Evolutionary conservation across 2,888 invertebrate species (phyloP), one percentile per base, ranked within the genome.

Genomic region (Drosophila quinaria): DNA sequence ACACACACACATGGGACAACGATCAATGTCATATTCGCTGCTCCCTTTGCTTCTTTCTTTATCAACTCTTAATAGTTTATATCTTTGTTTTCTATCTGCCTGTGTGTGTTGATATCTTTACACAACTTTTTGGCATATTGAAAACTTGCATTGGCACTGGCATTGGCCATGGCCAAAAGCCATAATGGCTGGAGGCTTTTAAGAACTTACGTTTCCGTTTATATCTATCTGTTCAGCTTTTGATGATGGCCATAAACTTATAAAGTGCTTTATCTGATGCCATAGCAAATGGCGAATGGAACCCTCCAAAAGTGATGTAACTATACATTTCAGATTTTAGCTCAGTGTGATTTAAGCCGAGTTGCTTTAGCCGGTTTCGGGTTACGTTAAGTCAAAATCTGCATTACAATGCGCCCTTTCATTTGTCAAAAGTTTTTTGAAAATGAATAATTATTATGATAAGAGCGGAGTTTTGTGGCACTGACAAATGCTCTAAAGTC

Each of bases 31-130:
- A 87, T 87, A 41, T 15, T 22, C 66, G 35, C 52, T 31, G 39
- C 8, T 29, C 29, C 25, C 50, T 37, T n/a, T 29, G 31, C 11
- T 9, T 4, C 19, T 37, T 66, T 81, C 74, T 80, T 89, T 87
- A 87, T 85, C 89, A 80, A 71, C 80, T 88, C 72, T 47, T 58
- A 72, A 85, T 89, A 89, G 86, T 87, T 86, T 78, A 85, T 89
- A 84, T 86, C 87, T 89, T 66, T 70, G 77, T 88, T 74, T 76
- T 67, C 77, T 70, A 80, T 85, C 83, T 75, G 25, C 19, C 39
- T 37, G 35, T 67, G 52, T 44, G 56, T 56, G 59, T 72, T 75
- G 59, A 74, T 75, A 64, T 61, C 64, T 68, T 59, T 66, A 46
- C 60, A 64, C 47, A 61, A 51, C 54, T 71, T 63, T 77, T 77